Conservation (phyloP, 2,888 invertebrate genomes). For the Hirtodrosophila confusa region DNA sequence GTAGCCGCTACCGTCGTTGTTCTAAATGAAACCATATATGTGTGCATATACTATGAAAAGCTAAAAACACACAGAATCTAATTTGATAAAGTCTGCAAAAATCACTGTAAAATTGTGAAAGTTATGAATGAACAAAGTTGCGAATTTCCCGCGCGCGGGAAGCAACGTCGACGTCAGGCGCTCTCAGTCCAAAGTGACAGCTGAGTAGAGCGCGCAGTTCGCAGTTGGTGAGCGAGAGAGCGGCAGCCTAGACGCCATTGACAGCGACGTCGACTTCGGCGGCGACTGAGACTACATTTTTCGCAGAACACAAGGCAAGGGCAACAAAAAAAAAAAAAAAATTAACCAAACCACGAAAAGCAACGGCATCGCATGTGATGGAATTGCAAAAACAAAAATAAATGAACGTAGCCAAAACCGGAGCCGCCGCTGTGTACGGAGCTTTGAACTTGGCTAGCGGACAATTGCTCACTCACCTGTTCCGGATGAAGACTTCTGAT, state of each 20-base stretch:
- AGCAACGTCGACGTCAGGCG: slow-evolving; percentile 58
- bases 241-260: slow-evolving; percentile 25
- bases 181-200: slow-evolving; percentile 53
- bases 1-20: slow-evolving; percentile 31
- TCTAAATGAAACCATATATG: slow-evolving; percentile 64
- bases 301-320: slow-evolving; percentile 35
- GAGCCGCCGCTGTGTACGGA: slow-evolving; percentile 14
- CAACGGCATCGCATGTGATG: slow-evolving; percentile 38
- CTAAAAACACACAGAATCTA: slow-evolving; percentile 67
- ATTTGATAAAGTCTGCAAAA: slow-evolving; percentile 66
- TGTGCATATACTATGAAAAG: slow-evolving; percentile 47
- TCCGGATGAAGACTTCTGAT: slow-evolving; percentile 39
- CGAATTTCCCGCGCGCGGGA: slow-evolving; percentile 83
- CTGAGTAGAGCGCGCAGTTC: slow-evolving; percentile 68
- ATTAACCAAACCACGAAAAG: slow-evolving; percentile 25
- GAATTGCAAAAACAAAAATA: slow-evolving; percentile 29
- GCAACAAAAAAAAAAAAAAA: slow-evolving; percentile 28
- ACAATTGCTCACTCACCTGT: slow-evolving; percentile 46
- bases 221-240: slow-evolving; percentile 42
- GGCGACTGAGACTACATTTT: slow-evolving; percentile 24
- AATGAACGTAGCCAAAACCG: slow-evolving; percentile 23
- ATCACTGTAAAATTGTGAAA: slow-evolving; percentile 56
- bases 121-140: slow-evolving; percentile 66
- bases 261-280: slow-evolving; percentile 30
- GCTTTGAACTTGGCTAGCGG: slow-evolving; percentile 27